A percentile compares a stretch with the other conserved stretches of the same genome.
Evolutionary conservation across 2,888 invertebrate species (phyloP).

Genomic region (Sympetrum striolatum): DNA sequence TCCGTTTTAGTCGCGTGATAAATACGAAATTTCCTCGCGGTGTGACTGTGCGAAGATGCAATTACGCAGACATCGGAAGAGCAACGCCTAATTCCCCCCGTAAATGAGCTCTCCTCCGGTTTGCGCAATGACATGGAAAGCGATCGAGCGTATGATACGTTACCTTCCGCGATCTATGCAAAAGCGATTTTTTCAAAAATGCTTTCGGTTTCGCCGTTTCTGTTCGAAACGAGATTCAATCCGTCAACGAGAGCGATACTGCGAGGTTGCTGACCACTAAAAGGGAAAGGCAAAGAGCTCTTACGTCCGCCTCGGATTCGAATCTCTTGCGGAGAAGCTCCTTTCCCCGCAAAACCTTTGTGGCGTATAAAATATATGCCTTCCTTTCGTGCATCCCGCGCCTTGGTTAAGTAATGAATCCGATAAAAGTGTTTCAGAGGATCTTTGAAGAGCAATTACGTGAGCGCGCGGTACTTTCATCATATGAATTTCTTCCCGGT

Average conservation of each 20-base stretch:
- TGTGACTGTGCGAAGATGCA: not conserved
- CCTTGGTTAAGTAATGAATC: not conserved
- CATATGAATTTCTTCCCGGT: too few relatives aligned
- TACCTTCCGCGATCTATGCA: not conserved
- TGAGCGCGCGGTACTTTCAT: too few relatives aligned
- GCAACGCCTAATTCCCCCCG: not conserved
- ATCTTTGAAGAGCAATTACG: too few relatives aligned
- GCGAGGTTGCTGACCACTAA: constrained; percentile 36
- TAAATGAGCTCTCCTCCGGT: not conserved
- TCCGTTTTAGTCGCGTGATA: too few relatives aligned
- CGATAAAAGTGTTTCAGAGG: too few relatives aligned
- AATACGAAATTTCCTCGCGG: too few relatives aligned
- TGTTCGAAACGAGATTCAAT: not conserved
- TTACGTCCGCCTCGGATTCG: not conserved
- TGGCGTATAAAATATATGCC: not conserved
- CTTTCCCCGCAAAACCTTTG: not conserved
- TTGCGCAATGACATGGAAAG: not conserved
- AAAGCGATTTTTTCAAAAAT: not conserved
- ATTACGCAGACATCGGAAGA: not conserved
- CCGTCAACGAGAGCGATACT: not conserved
- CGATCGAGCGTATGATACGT: not conserved
- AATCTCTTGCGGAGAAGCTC: not conserved
- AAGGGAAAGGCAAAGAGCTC: not conserved
- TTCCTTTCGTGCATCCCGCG: not conserved
- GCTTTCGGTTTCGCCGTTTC: not conserved